phyloP scores from a whole-genome alignment of 2,797 vertebrate species.

The Cynodonichthys magdalenae region DNA sequence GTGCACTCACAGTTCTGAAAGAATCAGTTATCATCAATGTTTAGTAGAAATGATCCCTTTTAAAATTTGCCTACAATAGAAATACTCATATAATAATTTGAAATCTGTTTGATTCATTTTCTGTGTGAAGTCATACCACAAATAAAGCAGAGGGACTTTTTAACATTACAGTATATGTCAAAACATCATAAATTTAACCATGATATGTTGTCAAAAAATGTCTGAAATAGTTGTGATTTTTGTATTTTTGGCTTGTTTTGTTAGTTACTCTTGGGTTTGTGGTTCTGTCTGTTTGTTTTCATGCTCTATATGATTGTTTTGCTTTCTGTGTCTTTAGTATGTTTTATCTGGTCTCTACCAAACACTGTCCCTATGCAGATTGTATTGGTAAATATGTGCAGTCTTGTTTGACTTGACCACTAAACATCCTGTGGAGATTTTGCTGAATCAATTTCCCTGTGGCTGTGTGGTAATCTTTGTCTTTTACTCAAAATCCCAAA shows the following conservation, averaged over 20 bases:
- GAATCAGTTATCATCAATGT: too few species aligned
- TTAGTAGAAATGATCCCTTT: too few species aligned
- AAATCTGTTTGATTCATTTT: too few species aligned
- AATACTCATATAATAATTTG: too few species aligned
- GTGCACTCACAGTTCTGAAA: too few species aligned
- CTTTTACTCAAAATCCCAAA: constrained; percentile 73
- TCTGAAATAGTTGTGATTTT: not conserved
- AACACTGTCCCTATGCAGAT: constrained; percentile 28
- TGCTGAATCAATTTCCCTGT: constrained; percentile 62
- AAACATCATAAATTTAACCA: not conserved
- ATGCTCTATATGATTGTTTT: not conserved
- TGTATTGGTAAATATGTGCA: constrained; percentile 70
- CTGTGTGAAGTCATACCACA: too few species aligned
- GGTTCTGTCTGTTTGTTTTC: not conserved
- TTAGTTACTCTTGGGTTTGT: not conserved
- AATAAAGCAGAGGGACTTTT: not conserved
- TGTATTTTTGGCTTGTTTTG: not conserved
- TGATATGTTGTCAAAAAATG: not conserved
- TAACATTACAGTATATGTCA: not conserved
- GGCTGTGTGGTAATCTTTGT: constrained; percentile 70
- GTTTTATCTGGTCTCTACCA: not conserved
- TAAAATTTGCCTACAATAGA: too few species aligned
- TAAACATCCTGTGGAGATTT: constrained; percentile 68
- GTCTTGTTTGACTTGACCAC: constrained; percentile 73
- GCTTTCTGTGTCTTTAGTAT: not conserved